Conservation (phyloP, 2,797 vertebrate genomes). For the Margarornis squamiger region DNA sequence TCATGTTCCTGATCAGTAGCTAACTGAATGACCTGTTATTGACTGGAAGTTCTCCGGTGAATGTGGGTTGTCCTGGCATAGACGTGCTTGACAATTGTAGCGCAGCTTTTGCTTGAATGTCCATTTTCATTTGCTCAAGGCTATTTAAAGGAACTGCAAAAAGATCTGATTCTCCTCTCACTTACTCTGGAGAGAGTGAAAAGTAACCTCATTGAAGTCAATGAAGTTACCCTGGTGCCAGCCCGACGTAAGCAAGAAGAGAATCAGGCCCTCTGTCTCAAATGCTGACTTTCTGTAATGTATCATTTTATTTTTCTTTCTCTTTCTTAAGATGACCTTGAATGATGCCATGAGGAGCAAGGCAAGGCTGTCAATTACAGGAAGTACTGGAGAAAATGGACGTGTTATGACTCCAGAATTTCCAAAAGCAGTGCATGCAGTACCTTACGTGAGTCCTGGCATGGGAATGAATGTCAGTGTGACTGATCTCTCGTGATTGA, state of each 20-base stretch:
- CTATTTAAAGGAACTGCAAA: conserved; percentile 64
- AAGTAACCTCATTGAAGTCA: conserved; percentile 48
- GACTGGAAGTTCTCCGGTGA: conserved; percentile 67
- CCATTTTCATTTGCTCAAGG: conserved; percentile 71
- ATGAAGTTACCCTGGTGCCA: conserved; percentile 39
- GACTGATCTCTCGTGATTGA: conserved; percentile 98
- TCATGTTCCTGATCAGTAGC: conserved; percentile 65
- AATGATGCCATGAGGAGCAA: conserved; percentile 95
- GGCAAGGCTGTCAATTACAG: conserved; percentile 97
- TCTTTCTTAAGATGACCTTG: conserved; percentile 92
- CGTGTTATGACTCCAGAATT: conserved; percentile 98
- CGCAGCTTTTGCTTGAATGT: conserved; percentile 60
- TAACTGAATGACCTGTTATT: conserved; percentile 66
- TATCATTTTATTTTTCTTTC: conserved; percentile 66
- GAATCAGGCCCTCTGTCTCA: conserved; percentile 47
- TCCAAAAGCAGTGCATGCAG: conserved; percentile 98
- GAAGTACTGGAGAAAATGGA: conserved; percentile 99
- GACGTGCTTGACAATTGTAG: conserved; percentile 70
- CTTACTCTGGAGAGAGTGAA: conserved; percentile 58
- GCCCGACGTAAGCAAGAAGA: conserved; percentile 37
- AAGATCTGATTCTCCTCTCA: conserved; percentile 57
- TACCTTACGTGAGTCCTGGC: conserved; percentile 95
- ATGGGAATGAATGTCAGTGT: conserved; percentile 99
- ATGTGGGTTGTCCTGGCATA: conserved; percentile 61
- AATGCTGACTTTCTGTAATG: conserved; percentile 42